Evolutionary conservation across 2,888 invertebrate genomes (phyloP), one percentile per base, ranked within the genome.

Genomic region (Carterocephalus palaemon): DNA sequence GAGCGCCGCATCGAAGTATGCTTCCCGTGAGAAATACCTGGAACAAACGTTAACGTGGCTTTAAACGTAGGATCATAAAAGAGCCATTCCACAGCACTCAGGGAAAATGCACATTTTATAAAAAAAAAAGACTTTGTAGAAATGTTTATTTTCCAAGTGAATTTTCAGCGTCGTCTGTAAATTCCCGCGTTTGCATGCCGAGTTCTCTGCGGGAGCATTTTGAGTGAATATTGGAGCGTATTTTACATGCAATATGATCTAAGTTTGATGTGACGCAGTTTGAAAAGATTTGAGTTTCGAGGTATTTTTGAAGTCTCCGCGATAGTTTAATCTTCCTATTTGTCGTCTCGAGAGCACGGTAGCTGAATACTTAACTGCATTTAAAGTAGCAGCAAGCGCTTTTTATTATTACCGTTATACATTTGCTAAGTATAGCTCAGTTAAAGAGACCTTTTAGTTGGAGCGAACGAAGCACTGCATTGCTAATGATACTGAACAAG

Each of bases 51-150:
- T 49, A 53, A 47, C 49, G 43, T 46, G 47, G 45, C 51, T 54
- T 53, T 54, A 53, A 55, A 55, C 51, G 54, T 43, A 47, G 47
- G 43, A 46, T 49, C 52, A 52, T 46, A 46, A 52, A 48, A 52
- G 48, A 45, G 48, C 52, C 57, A 59, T 67, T 65, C 55, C 60
- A 52, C 48, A 48, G 55, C 49, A 53, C 56, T 59, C 55, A 41
- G 48, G 47, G 56, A 56, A 66, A 65, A 64, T 66, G 58, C 60
- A 57, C 60, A 54, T 66, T 65, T 62, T 61, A 57, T 48, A 60
- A 60, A 61, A 59, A 60, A 61, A 59, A 69, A 70, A 64, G 53
- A 57, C 61, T 42, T 33, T 33, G 46, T 36, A 28, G 33, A 42
- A 42, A 40, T 36, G 43, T 43, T 43, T 46, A 48, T 46, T 48